Evolutionary conservation across 2,113 vertebrate species (phyloP).

Genomic region (Tupaia chinensis): DNA sequence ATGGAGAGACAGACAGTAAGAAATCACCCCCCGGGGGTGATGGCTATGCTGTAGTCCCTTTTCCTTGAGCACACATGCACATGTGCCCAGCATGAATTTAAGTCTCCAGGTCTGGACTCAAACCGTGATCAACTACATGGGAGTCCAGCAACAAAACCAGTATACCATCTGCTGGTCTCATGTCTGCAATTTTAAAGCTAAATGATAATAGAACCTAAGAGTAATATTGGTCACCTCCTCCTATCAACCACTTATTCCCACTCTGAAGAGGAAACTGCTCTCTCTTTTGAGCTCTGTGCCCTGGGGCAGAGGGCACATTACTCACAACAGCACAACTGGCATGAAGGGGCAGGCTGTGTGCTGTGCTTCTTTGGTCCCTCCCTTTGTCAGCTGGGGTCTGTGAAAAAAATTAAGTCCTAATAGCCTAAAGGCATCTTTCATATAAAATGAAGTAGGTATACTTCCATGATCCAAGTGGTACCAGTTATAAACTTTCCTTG

Average conservation of each 20-base stretch:
- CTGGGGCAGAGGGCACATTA: too few species aligned
- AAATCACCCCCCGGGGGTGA: too few species aligned
- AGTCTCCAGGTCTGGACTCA: too few species aligned
- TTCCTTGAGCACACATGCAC: too few species aligned
- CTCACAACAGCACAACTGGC: too few species aligned
- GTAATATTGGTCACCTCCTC: background rate
- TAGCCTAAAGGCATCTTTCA: background rate
- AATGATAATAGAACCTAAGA: background rate
- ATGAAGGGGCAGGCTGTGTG: too few species aligned
- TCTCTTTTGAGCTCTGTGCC: background rate
- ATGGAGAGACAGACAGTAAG: too few species aligned
- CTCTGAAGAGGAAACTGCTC: background rate
- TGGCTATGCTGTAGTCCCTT: too few species aligned
- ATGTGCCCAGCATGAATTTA: too few species aligned
- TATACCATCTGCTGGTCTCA: too few species aligned
- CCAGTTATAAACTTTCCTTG: background rate
- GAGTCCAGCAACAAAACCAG: too few species aligned
- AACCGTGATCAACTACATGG: too few species aligned
- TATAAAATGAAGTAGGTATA: background rate
- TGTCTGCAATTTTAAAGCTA: background rate
- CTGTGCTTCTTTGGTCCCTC: background rate
- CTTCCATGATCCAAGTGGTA: background rate
- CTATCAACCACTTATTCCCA: background rate
- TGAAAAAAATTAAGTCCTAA: background rate
- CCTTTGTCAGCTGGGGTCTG: background rate